These are phyloP conservation scores for Zeuzera pyrina DNA, from an alignment of 2,888 invertebrate species.

Conservation along the genomic window DNA sequence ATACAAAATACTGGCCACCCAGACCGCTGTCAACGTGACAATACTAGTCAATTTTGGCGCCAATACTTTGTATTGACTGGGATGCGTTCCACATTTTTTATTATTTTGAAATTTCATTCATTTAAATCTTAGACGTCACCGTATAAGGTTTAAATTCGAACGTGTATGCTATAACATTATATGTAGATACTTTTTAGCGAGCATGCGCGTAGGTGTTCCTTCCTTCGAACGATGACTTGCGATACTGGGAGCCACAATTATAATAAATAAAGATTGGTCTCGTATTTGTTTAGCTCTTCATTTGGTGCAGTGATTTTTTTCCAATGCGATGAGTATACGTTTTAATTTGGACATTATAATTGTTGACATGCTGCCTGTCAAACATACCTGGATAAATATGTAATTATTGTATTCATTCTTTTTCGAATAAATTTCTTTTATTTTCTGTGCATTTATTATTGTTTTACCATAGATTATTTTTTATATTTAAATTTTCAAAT, in stretches of 20 bases:
- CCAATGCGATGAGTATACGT: conserved; percentile 8
- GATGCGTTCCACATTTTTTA: not conserved
- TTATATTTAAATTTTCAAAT: not conserved
- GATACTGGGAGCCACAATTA: conserved; percentile 47
- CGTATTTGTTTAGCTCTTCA: conserved; percentile 68
- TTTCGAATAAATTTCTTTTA: too few relatives aligned
- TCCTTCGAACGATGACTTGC: conserved; percentile 63
- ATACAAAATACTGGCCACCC: conserved; percentile 49
- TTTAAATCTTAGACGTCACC: conserved; percentile 1
- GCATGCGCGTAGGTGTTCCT: conserved; percentile 60
- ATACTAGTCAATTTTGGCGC: conserved; percentile 63
- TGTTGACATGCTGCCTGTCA: too few relatives aligned
- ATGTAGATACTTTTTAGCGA: conserved; percentile 15
- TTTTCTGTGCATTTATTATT: conserved; percentile 2
- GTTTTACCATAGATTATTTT: too few relatives aligned
- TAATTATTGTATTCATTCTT: too few relatives aligned
- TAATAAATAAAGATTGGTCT: conserved; percentile 60
- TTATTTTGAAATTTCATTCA: not conserved
- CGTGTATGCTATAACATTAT: conserved; percentile 11
- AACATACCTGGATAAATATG: too few relatives aligned
- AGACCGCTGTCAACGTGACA: conserved; percentile 52
- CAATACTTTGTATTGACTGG: conserved; percentile 20
- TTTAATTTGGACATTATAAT: conserved; percentile 10
- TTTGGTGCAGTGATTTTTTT: conserved; percentile 55
- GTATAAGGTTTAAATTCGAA: conserved; percentile 22